phyloP scores from a whole-genome alignment of 2,797 vertebrate genomes.

The Glyptemys insculpta region DNA sequence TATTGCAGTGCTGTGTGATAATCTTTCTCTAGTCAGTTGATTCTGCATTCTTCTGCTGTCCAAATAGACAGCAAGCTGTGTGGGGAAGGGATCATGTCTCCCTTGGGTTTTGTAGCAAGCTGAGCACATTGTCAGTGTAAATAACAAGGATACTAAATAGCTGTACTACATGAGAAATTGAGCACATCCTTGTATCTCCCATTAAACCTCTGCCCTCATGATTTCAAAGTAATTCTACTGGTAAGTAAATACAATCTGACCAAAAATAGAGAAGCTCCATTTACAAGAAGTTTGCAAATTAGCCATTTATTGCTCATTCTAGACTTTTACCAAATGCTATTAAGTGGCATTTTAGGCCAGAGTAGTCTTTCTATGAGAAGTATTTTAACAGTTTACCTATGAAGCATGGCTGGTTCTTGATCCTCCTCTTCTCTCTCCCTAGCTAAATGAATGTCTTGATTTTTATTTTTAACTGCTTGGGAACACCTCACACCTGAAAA shows the following conservation, averaged over 20 bases:
- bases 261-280: neutral
- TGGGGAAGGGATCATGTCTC: neutral
- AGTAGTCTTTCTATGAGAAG: neutral
- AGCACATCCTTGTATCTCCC: neutral
- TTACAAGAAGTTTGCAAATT: neutral
- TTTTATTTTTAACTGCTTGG: neutral
- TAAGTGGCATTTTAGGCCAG: neutral
- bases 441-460: neutral
- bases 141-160: neutral
- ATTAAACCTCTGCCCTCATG: neutral
- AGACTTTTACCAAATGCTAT: neutral
- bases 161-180: neutral
- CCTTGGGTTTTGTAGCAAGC: neutral
- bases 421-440: neutral
- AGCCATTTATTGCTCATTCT: neutral
- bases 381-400: neutral
- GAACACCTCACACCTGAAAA: neutral
- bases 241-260: neutral
- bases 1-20: neutral
- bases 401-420: neutral
- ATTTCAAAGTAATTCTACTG: neutral
- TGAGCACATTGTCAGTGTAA: neutral
- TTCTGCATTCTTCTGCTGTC: neutral
- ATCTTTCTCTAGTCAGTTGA: neutral
- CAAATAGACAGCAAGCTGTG: neutral